phyloP scores from a whole-genome alignment of 2,797 vertebrate genomes.

The Helostoma temminkii region DNA sequence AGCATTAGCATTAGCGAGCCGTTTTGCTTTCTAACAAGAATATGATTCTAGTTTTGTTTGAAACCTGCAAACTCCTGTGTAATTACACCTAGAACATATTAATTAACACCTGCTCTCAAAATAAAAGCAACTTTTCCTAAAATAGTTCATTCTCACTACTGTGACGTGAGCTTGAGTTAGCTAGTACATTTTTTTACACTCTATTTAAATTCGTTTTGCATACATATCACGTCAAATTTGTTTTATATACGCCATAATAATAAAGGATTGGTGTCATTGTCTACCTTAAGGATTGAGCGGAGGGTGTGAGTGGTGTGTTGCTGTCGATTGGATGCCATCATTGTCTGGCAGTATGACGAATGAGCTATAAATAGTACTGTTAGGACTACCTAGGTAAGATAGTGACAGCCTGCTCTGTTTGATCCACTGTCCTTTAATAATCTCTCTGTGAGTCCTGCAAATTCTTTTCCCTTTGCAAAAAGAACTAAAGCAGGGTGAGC shows the following conservation, averaged over 20 bases:
- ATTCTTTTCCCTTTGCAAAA: neutral
- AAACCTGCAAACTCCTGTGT: no score
- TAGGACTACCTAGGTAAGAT: slow-evolving; percentile 53
- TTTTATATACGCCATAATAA: neutral
- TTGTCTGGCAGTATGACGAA: slow-evolving; percentile 78
- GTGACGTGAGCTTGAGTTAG: no score
- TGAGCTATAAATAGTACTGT: slow-evolving; percentile 87
- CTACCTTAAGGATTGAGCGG: slow-evolving; percentile 33
- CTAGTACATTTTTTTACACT: neutral
- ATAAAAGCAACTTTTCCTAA: neutral
- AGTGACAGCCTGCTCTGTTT: slow-evolving; percentile 51
- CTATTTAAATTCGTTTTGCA: neutral
- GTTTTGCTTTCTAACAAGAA: neutral
- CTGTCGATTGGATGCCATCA: slow-evolving; percentile 63
- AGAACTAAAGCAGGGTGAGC: neutral
- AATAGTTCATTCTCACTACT: neutral
- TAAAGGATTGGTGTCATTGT: neutral
- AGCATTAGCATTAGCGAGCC: neutral
- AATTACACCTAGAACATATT: no score
- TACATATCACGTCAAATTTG: neutral
- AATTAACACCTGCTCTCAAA: no score
- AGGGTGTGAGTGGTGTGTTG: slow-evolving; percentile 25
- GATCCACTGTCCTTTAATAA: slow-evolving; percentile 31
- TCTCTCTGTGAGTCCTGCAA: slow-evolving; percentile 9
- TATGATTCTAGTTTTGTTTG: neutral